Evolutionary conservation across 2,797 vertebrate species (phyloP).

Genomic region (Hozukius guyotensis): DNA sequence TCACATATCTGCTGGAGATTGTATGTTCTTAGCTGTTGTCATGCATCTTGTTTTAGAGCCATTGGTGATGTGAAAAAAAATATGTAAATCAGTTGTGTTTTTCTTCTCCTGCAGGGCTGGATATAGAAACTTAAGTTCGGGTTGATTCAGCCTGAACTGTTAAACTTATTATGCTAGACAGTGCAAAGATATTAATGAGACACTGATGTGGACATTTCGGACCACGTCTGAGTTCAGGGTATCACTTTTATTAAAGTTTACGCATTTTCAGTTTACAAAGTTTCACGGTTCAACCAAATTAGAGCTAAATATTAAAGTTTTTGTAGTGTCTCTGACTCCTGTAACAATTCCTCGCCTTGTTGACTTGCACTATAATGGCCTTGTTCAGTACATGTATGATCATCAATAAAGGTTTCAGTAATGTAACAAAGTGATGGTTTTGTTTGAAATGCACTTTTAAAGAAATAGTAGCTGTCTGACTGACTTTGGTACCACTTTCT

Average conservation of each 20-base stretch:
- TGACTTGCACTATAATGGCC: slow-evolving; percentile 63
- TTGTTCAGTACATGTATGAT: slow-evolving; percentile 49
- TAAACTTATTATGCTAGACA: slow-evolving; percentile 27
- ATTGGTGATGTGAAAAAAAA: not conserved
- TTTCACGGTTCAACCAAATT: slow-evolving; percentile 49
- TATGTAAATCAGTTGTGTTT: not conserved
- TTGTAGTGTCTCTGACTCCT: slow-evolving; percentile 33
- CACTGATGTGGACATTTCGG: slow-evolving; percentile 16
- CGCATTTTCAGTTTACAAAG: slow-evolving; percentile 42
- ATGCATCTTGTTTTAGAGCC: slow-evolving; percentile 21
- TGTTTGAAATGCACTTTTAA: not conserved
- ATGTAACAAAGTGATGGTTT: not conserved
- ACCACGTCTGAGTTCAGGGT: slow-evolving; percentile 49
- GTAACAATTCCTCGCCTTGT: slow-evolving; percentile 43
- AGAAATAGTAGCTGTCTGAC: not conserved
- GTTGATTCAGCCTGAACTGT: slow-evolving; percentile 11
- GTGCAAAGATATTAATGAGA: slow-evolving; percentile 50
- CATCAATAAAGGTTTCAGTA: slow-evolving; percentile 61
- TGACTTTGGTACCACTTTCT: not conserved
- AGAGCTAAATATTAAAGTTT: slow-evolving; percentile 14
- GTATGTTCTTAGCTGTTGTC: slow-evolving; percentile 10
- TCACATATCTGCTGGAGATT: slow-evolving; percentile 62
- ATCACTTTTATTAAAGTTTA: slow-evolving; percentile 36
- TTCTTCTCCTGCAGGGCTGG: slow-evolving; percentile 51
- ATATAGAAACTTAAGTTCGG: slow-evolving; percentile 27